Percentiles rank a stretch among this genome's conserved stretches.
These are phyloP conservation scores for Orchesella flavescens DNA, from an alignment of 2,888 invertebrate species.

Conservation along the genomic window DNA sequence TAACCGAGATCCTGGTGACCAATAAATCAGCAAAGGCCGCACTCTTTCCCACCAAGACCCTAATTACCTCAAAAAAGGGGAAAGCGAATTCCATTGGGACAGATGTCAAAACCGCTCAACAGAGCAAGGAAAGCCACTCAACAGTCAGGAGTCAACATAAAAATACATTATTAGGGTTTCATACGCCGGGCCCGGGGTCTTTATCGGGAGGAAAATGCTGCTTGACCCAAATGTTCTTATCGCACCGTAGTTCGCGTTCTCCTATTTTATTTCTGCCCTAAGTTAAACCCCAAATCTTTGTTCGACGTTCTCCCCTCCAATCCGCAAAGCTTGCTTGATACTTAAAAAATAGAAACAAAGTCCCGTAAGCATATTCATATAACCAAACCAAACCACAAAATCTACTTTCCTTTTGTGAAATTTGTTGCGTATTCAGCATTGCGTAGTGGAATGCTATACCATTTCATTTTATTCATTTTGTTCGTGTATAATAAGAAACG, in stretches of 20 bases:
- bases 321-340: no score
- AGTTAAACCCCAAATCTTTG: not conserved
- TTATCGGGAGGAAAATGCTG: slow-evolving; percentile 40
- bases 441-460: not conserved
- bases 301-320: not conserved
- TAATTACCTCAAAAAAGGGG: slow-evolving; percentile 44
- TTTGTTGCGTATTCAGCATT: not conserved
- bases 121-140: not conserved
- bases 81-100: slow-evolving; percentile 25
- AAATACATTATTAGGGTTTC: not conserved
- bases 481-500: not conserved
- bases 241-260: slow-evolving; percentile 29
- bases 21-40: slow-evolving; percentile 48
- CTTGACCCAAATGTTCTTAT: slow-evolving; percentile 46
- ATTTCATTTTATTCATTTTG: not conserved
- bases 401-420: no score
- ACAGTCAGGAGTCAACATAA: not conserved
- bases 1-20: slow-evolving; percentile 47
- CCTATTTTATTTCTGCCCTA: not conserved
- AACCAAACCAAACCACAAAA: no score
- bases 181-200: slow-evolving; percentile 10
- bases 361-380: no score
- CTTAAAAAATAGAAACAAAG: not conserved
- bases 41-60: slow-evolving; percentile 31
- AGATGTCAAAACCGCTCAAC: slow-evolving; percentile 8